Evolutionary conservation across 2,797 vertebrate genomes (phyloP), one percentile per base, ranked within the genome.

Genomic region (Schizopygopsis pylzovi): DNA sequence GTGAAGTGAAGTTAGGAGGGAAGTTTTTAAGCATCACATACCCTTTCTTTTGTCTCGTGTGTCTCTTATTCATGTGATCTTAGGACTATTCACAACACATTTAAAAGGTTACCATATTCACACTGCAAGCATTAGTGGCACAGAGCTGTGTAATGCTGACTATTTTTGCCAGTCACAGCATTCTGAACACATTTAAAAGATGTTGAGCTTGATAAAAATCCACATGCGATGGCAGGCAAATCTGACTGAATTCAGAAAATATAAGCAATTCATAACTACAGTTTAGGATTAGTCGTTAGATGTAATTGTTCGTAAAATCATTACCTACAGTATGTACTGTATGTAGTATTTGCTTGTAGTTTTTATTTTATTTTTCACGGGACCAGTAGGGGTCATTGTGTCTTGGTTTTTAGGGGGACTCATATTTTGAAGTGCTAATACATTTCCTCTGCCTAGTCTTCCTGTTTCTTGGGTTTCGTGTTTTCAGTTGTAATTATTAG

Each of bases 81-180:
- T 54, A 22, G 5, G 49, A 76, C 47, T 54, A 6, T 73, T 73
- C 15, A 49, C n/a, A 73, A 47, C 43, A 73, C 43, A 47, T 61
- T 61, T 61, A 61, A 25, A 61, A 61, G 59, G 59, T 61, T 61
- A 59, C 56, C 56, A 59, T 12, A 47, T 73, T 73, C n/a, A 73
- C n/a, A 49, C 45, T 43, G n/a, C 45, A 49, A 73, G 45, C 12
- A 73, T 49, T 47, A 73, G 15, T 73, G n/a, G 45, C 43, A 49
- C 72, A 52, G 6, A 12, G 16, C 49, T 5, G 13, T 73, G n/a
- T 73, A 73, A 73, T 71, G n/a, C 20, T 49, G n/a, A 47, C n/a
- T 73, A 47, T 49, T 47, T 73, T 73, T 47, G 6, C 71, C n/a
- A n/a, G 11, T 54, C 10, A 76, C 33, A 52, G 47, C 5, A 54